Percentiles rank a stretch among this genome's conserved stretches.
Conservation (phyloP, 2,113 vertebrate species). For the Chionis minor region DNA sequence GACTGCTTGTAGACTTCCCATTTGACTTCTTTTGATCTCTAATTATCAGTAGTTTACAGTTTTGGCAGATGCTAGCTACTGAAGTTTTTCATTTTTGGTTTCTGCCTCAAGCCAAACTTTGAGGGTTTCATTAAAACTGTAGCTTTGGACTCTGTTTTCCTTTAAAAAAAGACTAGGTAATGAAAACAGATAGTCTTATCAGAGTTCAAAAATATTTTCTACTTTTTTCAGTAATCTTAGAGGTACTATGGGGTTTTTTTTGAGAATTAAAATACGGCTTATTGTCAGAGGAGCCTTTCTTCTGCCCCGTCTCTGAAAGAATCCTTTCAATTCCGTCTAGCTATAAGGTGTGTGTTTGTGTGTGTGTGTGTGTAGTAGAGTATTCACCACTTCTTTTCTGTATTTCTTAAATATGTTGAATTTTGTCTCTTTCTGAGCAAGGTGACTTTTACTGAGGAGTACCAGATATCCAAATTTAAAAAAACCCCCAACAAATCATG, state of each 20-base stretch:
- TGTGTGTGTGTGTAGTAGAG: neutral
- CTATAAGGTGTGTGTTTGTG: neutral
- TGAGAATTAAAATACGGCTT: neutral
- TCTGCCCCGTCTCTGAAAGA: neutral
- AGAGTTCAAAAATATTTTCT: neutral
- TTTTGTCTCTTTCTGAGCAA: neutral
- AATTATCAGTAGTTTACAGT: slow-evolving; percentile 18
- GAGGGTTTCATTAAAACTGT: neutral
- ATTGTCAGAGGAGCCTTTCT: neutral
- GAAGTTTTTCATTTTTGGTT: neutral
- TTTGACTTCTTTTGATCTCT: slow-evolving; percentile 4
- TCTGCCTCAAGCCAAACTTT: neutral
- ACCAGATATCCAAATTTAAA: neutral
- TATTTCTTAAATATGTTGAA: neutral
- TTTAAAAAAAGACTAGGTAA: neutral
- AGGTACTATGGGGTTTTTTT: neutral
- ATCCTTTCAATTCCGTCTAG: neutral
- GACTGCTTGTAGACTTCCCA: neutral
- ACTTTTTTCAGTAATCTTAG: neutral
- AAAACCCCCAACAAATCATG: neutral
- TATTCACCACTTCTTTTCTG: neutral
- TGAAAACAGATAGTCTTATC: neutral
- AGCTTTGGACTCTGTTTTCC: neutral
- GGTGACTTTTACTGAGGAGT: neutral
- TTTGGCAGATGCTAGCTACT: neutral